These are phyloP conservation scores for Hyalella azteca DNA, from an alignment of 2,888 invertebrate genomes.

Conservation along the genomic window DNA sequence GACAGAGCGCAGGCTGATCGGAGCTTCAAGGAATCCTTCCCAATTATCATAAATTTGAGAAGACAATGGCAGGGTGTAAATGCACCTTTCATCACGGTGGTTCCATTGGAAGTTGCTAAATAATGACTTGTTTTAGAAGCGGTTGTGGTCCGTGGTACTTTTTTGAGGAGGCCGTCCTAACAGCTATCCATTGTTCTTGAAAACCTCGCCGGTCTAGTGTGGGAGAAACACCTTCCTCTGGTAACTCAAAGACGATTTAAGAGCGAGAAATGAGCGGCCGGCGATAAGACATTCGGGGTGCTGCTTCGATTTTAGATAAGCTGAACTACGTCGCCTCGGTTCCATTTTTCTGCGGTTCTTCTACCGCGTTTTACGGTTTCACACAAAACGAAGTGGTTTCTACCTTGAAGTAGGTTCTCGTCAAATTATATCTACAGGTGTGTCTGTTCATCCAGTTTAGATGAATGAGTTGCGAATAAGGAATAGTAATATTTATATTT, in stretches of 20 bases:
- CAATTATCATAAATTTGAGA: slow-evolving; percentile 25
- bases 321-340: neutral
- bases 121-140: slow-evolving; percentile 33
- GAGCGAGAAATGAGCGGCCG: too few relatives aligned
- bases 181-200: slow-evolving; percentile 27
- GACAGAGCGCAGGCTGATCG: neutral
- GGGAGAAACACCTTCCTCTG: too few relatives aligned
- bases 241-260: too few relatives aligned
- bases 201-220: too few relatives aligned
- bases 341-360: neutral
- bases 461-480: neutral
- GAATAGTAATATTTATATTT: neutral
- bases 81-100: slow-evolving; percentile 36
- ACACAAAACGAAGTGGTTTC: neutral
- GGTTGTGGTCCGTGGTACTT: neutral
- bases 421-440: neutral
- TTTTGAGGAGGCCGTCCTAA: slow-evolving; percentile 19
- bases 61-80: slow-evolving; percentile 32
- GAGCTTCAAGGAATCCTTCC: neutral
- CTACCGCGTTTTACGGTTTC: neutral
- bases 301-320: neutral
- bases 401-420: neutral
- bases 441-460: neutral
- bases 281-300: too few relatives aligned
- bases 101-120: slow-evolving; percentile 25